These are phyloP conservation scores for Phymorhynchus buccinoides DNA, from an alignment of 1,140 invertebrate species.

Conservation along the genomic window DNA sequence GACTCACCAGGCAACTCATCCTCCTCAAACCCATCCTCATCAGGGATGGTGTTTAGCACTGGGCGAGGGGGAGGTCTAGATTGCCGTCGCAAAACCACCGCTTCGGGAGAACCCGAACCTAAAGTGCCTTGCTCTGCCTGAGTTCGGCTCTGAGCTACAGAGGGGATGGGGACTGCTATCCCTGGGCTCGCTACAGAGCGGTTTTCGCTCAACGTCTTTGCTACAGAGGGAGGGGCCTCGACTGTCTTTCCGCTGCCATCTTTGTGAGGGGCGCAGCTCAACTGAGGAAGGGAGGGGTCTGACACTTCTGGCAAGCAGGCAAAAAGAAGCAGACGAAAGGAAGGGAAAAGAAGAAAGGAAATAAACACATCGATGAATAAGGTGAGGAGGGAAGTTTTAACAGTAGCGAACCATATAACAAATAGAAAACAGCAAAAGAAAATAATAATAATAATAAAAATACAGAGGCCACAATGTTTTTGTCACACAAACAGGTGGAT, in stretches of 20 bases:
- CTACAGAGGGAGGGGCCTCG: constrained; percentile 17
- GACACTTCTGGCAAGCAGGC: constrained; percentile 40
- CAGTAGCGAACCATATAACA: too few species aligned
- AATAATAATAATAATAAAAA: neutral
- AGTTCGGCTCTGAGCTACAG: constrained; percentile 12
- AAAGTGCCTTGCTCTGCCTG: constrained; percentile 21
- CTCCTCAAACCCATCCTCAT: constrained; percentile 54
- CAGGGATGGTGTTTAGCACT: constrained; percentile 28
- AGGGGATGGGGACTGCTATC: neutral
- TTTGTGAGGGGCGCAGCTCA: neutral
- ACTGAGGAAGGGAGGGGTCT: constrained; percentile 8
- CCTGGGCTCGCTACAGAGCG: constrained; percentile 10
- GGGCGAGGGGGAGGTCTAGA: neutral
- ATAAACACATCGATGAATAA: neutral
- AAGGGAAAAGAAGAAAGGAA: constrained; percentile 24
- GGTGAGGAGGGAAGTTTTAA: too few species aligned
- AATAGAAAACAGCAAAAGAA: neutral
- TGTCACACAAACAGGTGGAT: too few species aligned
- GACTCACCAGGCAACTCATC: constrained; percentile 54
- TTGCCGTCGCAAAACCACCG: constrained; percentile 26
- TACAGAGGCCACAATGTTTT: neutral
- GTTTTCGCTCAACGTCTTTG: constrained; percentile 20
- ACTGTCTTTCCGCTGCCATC: constrained; percentile 1
- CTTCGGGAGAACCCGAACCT: constrained; percentile 24
- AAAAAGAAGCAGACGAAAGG: constrained; percentile 27